A percentile compares a stretch with the other conserved stretches of the same genome.
phyloP scores from a whole-genome alignment of 2,113 vertebrate genomes.

The Holacanthus passer region DNA sequence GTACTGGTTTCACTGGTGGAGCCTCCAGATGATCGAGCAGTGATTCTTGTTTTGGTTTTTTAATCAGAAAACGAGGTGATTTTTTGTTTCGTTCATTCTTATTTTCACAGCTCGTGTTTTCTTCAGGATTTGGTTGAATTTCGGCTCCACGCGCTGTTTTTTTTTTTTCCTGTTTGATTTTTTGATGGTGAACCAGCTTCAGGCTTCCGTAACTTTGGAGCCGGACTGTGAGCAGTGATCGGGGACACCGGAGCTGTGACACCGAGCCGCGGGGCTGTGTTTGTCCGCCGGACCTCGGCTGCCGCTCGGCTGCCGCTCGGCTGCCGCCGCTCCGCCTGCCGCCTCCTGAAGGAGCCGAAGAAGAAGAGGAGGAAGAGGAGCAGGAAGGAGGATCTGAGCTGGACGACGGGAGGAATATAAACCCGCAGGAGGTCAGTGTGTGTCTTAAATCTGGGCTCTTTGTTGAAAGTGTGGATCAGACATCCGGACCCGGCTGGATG shows the following conservation, averaged over 20 bases:
- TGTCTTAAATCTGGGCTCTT: background rate
- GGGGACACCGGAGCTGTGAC: conserved; percentile 45
- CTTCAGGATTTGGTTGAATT: background rate
- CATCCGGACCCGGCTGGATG: no score
- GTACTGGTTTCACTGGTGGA: no score
- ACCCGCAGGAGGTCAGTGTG: conserved; percentile 56
- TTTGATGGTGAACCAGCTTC: background rate
- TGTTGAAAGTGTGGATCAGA: no score
- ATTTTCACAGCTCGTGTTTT: background rate
- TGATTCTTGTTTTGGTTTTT: no score
- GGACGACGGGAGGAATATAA: background rate
- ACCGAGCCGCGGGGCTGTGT: conserved; percentile 48
- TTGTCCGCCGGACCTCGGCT: conserved; percentile 38
- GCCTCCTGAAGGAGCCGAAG: background rate
- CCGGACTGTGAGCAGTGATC: conserved; percentile 15
- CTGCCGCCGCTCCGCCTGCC: conserved; percentile 29
- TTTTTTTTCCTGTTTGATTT: background rate
- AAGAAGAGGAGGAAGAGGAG: background rate
- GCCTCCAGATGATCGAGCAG: no score
- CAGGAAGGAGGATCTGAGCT: conserved; percentile 31
- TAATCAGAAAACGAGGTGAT: no score
- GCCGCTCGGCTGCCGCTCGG: no score
- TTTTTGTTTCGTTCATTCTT: no score
- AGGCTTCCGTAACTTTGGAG: conserved; percentile 52
- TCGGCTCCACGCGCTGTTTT: background rate